Conservation (phyloP, 2,797 vertebrate genomes). For the Rhincodon typus region DNA sequence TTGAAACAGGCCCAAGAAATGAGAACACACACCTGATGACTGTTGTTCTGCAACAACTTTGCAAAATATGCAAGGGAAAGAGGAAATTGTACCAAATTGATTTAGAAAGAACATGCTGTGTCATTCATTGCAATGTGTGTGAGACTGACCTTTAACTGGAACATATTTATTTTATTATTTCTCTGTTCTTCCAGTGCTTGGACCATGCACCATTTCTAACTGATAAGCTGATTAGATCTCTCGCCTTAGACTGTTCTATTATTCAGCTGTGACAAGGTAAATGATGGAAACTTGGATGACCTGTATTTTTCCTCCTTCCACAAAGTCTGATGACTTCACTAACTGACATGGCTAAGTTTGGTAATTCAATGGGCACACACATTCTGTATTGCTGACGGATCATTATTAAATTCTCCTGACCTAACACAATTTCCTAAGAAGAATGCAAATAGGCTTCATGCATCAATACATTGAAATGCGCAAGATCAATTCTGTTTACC, state of each 20-base stretch:
- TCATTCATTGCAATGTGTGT: not conserved
- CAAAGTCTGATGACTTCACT: not conserved
- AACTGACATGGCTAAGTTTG: not conserved
- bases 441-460: constrained; percentile 22
- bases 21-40: not conserved
- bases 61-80: not conserved
- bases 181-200: not conserved
- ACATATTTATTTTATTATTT: not conserved
- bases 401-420: not conserved
- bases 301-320: not conserved
- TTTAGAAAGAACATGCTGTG: not conserved
- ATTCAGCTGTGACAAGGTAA: not conserved
- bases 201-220: too few relatives aligned
- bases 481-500: not conserved
- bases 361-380: not conserved
- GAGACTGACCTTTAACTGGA: not conserved
- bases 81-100: not conserved
- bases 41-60: not conserved
- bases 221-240: not conserved
- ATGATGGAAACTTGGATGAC: not conserved
- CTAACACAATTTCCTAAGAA: not conserved
- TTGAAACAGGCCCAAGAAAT: too few relatives aligned
- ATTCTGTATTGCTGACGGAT: not conserved
- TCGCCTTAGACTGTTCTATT: not conserved
- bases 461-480: constrained; percentile 1